Base-by-base conservation (phyloP, 2,113 vertebrate genomes). In the Miniopterus natalensis region DNA sequence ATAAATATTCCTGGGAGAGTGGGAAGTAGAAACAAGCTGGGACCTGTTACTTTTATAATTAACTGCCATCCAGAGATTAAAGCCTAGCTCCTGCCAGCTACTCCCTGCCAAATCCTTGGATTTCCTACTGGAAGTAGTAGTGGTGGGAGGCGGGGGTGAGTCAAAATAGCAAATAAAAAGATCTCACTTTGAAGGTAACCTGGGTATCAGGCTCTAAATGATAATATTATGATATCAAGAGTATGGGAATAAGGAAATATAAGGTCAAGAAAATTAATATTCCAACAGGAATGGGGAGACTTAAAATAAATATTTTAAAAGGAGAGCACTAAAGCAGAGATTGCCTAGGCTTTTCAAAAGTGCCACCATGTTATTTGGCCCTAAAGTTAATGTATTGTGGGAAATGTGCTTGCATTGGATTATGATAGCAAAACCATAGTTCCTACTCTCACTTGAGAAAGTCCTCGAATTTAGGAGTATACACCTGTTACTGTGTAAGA, bases 221-320 rank as follows among this genome's bases (percentile, higher is more conserved):
- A 61, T 31, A 63, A 42, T 84, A 63, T 31, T 95, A 42, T 45
- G 84, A n/a, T n/a, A 75, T 49, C 53, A 86, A 88, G 85, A 90
- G 71, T 84, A 25, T 94, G 53, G 36, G 55, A 71, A 86, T 63
- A 36, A 95, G 40, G 59, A 86, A 86, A 49, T 79, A 59, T 29
- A 31, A 86, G 74, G 49, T 84, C 14, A 90, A 79, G 63, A 97
- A 92, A 84, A 65, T 85, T 61, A 83, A 53, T 71, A 94, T 96
- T 79, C 57, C n/a, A 78, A 57, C 1, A 83, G 31, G 31, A 83
- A 25, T 55, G 8, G 75, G 29, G 51, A 89, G 91, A 75, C 17
- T n/a, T 75, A 49, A 93, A 55, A 80, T 61, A 70, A 36, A 36
- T 36, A 36, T 36, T 95, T 88, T 87, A 17, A 14, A 84, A 87